These are phyloP conservation scores for Onthophagus sagittarius DNA, from an alignment of 2,888 invertebrate species.

Conservation along the genomic window DNA sequence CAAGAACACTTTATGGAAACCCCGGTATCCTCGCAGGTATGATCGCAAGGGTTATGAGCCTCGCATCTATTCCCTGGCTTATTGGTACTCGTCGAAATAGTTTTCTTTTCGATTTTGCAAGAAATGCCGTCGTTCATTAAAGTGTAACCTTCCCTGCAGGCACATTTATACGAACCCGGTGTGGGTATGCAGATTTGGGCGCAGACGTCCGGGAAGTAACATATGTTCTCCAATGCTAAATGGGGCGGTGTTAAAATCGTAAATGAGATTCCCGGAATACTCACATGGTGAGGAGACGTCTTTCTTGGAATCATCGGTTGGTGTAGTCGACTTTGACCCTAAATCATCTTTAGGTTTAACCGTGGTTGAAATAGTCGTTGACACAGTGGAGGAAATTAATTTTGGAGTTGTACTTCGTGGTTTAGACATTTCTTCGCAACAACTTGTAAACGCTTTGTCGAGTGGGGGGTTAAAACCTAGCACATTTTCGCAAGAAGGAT, in stretches of 20 bases:
- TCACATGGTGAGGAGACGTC: constrained; percentile 18
- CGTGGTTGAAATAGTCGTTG: constrained; percentile 24
- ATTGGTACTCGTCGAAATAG: constrained; percentile 27
- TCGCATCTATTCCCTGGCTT: constrained; percentile 47
- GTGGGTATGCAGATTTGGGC: constrained; percentile 75
- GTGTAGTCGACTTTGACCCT: constrained; percentile 14
- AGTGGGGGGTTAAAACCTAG: constrained; percentile 56
- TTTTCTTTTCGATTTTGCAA: constrained; percentile 54
- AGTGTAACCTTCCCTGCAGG: constrained; percentile 65
- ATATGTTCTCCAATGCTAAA: constrained; percentile 52
- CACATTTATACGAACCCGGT: constrained; percentile 66
- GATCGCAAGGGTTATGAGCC: constrained; percentile 67
- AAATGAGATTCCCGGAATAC: constrained; percentile 1
- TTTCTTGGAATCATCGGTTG: constrained; percentile 16
- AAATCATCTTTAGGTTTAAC: constrained; percentile 25
- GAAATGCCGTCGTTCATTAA: constrained; percentile 68
- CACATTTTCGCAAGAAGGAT: constrained; percentile 54
- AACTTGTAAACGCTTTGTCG: constrained; percentile 59
- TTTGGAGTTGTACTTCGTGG: constrained; percentile 24
- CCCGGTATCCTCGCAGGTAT: constrained; percentile 69
- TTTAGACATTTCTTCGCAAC: constrained; percentile 52
- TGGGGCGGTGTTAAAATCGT: neutral
- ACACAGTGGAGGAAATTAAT: constrained; percentile 29
- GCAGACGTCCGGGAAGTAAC: constrained; percentile 61
- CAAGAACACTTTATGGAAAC: constrained; percentile 68